phyloP scores from a whole-genome alignment of 1,140 invertebrate species.

The Tetraneura akinire region DNA sequence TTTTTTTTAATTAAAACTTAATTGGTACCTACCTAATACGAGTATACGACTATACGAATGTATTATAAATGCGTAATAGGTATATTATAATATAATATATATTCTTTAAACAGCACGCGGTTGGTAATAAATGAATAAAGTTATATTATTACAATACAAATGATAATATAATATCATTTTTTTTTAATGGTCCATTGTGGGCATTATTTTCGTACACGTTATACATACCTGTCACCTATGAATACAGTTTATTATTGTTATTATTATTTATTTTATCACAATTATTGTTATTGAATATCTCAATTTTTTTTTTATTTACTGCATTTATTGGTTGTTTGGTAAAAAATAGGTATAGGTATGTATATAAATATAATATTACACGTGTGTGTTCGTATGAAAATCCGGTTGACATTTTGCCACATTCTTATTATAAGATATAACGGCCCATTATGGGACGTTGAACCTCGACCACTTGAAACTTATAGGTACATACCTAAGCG shows the following conservation, averaged over 20 bases:
- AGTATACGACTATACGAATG: too few relatives aligned
- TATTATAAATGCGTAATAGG: too few relatives aligned
- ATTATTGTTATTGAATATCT: background rate
- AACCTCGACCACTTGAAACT: slow-evolving; percentile 19
- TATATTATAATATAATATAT: too few relatives aligned
- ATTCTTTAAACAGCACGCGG: too few relatives aligned
- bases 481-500: slow-evolving; percentile 2
- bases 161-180: background rate
- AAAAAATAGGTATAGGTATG: background rate
- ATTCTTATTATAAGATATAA: background rate
- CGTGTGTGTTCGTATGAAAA: background rate
- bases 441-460: slow-evolving; percentile 12
- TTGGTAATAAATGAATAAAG: too few relatives aligned
- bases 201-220: background rate
- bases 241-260: slow-evolving; percentile 11
- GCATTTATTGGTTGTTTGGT: background rate
- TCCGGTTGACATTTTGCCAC: slow-evolving; percentile 40
- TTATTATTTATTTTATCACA: slow-evolving; percentile 1
- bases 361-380: slow-evolving; percentile 5
- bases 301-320: background rate
- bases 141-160: too few relatives aligned
- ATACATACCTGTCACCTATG: background rate
- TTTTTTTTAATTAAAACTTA: background rate
- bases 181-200: background rate
- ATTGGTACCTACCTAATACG: too few relatives aligned